phyloP scores from a whole-genome alignment of 2,113 vertebrate species.

The Peucedramus taeniatus region DNA sequence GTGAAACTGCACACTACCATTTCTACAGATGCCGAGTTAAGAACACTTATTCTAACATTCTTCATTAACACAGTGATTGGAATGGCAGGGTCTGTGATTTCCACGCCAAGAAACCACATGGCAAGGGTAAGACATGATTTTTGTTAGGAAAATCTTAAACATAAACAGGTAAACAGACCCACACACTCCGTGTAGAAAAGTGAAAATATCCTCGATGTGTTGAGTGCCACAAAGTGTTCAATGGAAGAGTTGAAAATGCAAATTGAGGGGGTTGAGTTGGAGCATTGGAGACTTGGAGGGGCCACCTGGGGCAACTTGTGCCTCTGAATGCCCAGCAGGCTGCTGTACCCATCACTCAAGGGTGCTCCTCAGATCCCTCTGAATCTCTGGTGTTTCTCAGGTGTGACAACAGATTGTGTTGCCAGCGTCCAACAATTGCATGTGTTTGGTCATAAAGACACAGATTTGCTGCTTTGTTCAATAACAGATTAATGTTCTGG shows the following conservation, averaged over 20 bases:
- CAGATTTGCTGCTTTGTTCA: constrained; percentile 2
- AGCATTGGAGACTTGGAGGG: not conserved
- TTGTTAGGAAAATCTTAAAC: not conserved
- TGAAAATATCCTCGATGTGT: not conserved
- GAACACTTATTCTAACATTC: not conserved
- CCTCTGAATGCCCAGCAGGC: not conserved
- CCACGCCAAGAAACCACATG: not conserved
- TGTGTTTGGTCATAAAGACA: not conserved
- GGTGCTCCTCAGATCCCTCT: not conserved
- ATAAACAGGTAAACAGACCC: not conserved
- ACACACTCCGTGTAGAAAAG: not conserved
- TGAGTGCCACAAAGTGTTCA: not conserved
- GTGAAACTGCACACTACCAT: not conserved
- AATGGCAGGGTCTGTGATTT: not conserved
- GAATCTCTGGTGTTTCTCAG: not conserved
- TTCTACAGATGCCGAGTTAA: not conserved
- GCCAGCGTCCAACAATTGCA: not conserved
- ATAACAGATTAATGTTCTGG: not conserved
- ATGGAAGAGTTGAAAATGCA: not conserved
- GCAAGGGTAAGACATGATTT: not conserved
- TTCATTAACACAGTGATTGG: not conserved
- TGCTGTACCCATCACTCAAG: not conserved
- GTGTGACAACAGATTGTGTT: not conserved
- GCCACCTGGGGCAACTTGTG: not conserved
- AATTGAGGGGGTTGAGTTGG: not conserved